A percentile compares a stretch with the other conserved stretches of the same genome.
Conservation (phyloP, 2,113 vertebrate species). For the Mystacornis crossleyi region DNA sequence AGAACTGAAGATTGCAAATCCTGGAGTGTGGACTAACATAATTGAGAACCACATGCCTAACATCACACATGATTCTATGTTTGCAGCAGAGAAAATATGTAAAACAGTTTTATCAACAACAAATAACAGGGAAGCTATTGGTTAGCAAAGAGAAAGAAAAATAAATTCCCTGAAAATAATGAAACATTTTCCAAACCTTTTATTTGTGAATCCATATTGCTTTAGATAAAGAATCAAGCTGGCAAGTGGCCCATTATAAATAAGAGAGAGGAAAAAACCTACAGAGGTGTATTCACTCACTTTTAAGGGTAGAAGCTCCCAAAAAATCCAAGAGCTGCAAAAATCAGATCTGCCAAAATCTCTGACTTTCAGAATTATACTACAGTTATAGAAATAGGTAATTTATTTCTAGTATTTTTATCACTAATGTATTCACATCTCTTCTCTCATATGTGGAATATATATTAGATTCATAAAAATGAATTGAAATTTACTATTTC, state of each 20-base stretch:
- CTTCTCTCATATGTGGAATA: neutral
- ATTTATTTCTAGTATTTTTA: constrained; percentile 52
- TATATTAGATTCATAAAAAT: constrained; percentile 50
- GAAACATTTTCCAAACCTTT: neutral
- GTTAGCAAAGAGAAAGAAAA: neutral
- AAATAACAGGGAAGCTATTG: neutral
- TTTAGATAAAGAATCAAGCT: neutral
- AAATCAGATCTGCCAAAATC: neutral
- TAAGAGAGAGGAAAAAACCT: neutral
- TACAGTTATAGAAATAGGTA: neutral
- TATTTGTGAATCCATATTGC: neutral
- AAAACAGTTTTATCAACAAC: neutral
- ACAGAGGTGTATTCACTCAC: neutral
- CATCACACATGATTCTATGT: neutral
- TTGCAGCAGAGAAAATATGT: neutral
- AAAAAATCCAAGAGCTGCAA: neutral
- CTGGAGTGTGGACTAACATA: neutral
- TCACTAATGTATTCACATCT: constrained; percentile 25
- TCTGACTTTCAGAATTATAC: neutral
- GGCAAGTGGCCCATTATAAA: neutral
- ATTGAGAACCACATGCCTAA: neutral
- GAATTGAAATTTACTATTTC: constrained; percentile 58
- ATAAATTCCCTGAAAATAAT: neutral
- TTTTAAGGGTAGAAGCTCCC: neutral
- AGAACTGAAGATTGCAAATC: neutral